Evolutionary conservation across 2,888 invertebrate genomes (phyloP), one percentile per base, ranked within the genome.

Genomic region (Caenorhabditis zanzibari): DNA sequence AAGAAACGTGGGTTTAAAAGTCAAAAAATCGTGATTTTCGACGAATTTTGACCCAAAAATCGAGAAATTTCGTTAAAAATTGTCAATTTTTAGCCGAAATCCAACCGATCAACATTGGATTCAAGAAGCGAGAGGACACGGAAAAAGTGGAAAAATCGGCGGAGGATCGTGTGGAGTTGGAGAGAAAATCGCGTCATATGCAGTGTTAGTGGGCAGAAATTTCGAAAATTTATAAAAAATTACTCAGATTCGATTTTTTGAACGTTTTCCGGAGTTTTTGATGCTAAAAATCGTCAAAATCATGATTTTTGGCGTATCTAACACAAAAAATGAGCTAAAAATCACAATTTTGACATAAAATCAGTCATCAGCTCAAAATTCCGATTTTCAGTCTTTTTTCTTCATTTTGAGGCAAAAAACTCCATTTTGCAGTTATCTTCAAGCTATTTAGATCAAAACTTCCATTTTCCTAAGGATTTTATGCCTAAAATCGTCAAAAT

Each of bases 61-160:
- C 12, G 10, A 32, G 32, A 32, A 32, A 32, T 32, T 38, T 6
- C 5, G 10, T 12, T 6, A 38, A 56, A 56, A 54, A 54, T 38
- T 38, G 5, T 38, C 38, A 49, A 28, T 16, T 35, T 49, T 49
- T 49, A 88, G 86, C 81, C 0, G 73, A 81, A 54, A n/a, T 41
- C 2, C 75, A 81, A 16, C 56, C 35, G 5, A 80, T 90, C 28
- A 86, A 91, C 66, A 92, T 91, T 74, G 91, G 91, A 38, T 91
- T 90, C 82, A 88, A 88, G 56, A 76, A 75, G 44, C 32, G 47
- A 12, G 85, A 86, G 44, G 26, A 22, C 5, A 19, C 22, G 5
- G 69, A 35, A 28, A 79, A 82, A 54, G 47, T 32, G 3, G 49
- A 32, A 2, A 84, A 81, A 73, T 79, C 72, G 4, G 77, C 32